Evolutionary conservation across 2,113 vertebrate species (phyloP), one percentile per base, ranked within the genome.

Genomic region (Sinocyclocheilus anshuiensis): DNA sequence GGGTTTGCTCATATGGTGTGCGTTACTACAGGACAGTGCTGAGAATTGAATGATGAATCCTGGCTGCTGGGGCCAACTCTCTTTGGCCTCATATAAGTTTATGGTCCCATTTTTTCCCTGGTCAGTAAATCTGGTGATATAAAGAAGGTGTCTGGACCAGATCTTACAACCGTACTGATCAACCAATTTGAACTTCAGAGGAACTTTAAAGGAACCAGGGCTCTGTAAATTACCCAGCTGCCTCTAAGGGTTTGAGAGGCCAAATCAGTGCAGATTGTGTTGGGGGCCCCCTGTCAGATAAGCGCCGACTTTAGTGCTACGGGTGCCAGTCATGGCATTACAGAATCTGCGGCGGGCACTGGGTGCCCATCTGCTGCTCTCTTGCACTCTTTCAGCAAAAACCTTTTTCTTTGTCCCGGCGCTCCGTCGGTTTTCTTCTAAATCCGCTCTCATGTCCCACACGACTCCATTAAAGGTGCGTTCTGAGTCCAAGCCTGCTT

Each of bases 281-380:
- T 50, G 45, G 61, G 26, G 36, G 69, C 79, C 59, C 77, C 87
- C 87, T 63, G 50, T 86, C 67, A 71, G 86, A 90, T 83, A 88
- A 87, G 89, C 85, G 84, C 61, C 26, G 84, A 92, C 90, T 92
- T 91, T 80, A 86, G 88, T 83, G 87, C 90, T 69, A 36, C 90
- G 83, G 90, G 83, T 92, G 92, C 90, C 93, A 93, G 91, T 91
- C 89, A 84, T 77, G 63, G 81, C 82, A 89, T 93, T 92, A 92
- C 88, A 90, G 89, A 92, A 91, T 86, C 87, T 78, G 71, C 59
- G 77, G 42, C 50, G 77, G 83, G 85, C 83, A 79, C 82, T 78
- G 86, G 87, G 88, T 87, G 88, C 88, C 93, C 93, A 93, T 93
- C 91, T 93, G 93, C 91, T 87, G 65, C 88, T 76, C 86, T 88